Percentiles rank a stretch among this genome's conserved stretches.
Evolutionary conservation across 2,113 vertebrate genomes (phyloP).

Genomic region (Miniopterus natalensis): DNA sequence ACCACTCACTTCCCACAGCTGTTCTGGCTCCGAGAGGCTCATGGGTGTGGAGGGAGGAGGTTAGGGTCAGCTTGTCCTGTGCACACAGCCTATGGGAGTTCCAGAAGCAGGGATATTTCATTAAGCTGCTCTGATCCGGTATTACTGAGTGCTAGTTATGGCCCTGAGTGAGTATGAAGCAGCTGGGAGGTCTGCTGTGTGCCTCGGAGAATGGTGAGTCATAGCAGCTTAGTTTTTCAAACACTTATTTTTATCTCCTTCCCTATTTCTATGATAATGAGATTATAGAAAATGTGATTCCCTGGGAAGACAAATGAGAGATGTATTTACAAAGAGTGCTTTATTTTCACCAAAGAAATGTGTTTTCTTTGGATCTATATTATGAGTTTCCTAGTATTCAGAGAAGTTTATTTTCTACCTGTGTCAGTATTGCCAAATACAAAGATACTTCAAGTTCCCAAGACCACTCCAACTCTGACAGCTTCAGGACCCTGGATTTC

Average conservation of each 20-base stretch:
- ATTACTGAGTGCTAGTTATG: not conserved
- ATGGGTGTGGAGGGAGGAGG: not conserved
- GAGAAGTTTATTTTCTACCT: not conserved
- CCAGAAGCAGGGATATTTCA: not conserved
- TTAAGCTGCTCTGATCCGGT: not conserved
- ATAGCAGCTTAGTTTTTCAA: slow-evolving; percentile 10
- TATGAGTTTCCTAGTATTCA: not conserved
- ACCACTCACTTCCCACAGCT: slow-evolving; percentile 44
- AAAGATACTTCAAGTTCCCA: slow-evolving; percentile 1
- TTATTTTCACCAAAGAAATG: slow-evolving; percentile 43
- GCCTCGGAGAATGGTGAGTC: slow-evolving; percentile 11
- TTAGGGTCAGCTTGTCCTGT: slow-evolving; percentile 66
- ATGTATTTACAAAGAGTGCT: not conserved
- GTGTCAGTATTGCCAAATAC: not conserved
- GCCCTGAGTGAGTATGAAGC: not conserved
- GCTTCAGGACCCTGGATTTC: slow-evolving; percentile 38
- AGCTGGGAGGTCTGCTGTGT: not conserved
- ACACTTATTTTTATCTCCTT: slow-evolving; percentile 30
- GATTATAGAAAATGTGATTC: not conserved
- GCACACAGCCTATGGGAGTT: not conserved
- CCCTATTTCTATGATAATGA: not conserved
- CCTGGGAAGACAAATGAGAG: not conserved
- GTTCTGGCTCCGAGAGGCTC: slow-evolving; percentile 13
- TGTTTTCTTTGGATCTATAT: not conserved
- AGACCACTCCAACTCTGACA: not conserved